A percentile compares a stretch with the other conserved stretches of the same genome.
These are phyloP conservation scores for Percina caprodes DNA, from an alignment of 2,113 vertebrate species.

Conservation along the genomic window DNA sequence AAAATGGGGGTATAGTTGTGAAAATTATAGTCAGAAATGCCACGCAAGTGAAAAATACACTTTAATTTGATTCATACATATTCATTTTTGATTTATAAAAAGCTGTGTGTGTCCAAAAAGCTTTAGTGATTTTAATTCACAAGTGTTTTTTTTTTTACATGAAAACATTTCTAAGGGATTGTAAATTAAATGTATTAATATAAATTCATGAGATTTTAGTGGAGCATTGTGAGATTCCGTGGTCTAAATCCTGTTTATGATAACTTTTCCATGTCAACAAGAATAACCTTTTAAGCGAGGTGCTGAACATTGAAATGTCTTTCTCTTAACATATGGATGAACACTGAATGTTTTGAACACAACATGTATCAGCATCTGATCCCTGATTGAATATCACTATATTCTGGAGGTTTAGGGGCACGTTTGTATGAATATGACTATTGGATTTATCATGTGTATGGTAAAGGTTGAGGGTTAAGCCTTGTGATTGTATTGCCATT, in stretches of 20 bases:
- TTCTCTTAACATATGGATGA: constrained; percentile 32
- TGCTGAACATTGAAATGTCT: neutral
- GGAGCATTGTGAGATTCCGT: neutral
- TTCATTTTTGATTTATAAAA: neutral
- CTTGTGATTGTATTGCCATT: neutral
- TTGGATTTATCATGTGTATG: neutral
- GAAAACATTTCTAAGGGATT: neutral
- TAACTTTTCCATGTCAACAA: constrained; percentile 2
- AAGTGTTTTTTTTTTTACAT: neutral
- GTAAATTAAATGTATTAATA: neutral
- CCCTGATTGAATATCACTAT: constrained; percentile 7
- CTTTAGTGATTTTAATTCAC: neutral
- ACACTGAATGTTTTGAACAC: constrained; percentile 39
- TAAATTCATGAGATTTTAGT: neutral
- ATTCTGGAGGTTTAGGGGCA: neutral
- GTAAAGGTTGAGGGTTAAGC: constrained; percentile 10
- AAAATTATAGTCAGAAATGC: neutral
- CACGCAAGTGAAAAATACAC: neutral
- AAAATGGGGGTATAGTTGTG: neutral
- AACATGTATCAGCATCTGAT: constrained; percentile 22
- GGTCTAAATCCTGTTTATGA: constrained; percentile 11
- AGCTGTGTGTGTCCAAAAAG: neutral
- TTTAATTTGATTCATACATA: neutral
- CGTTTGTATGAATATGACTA: neutral
- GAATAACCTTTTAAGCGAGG: neutral